These are phyloP conservation scores for Limenitis arthemis DNA, from an alignment of 2,888 invertebrate genomes.

Conservation along the genomic window DNA sequence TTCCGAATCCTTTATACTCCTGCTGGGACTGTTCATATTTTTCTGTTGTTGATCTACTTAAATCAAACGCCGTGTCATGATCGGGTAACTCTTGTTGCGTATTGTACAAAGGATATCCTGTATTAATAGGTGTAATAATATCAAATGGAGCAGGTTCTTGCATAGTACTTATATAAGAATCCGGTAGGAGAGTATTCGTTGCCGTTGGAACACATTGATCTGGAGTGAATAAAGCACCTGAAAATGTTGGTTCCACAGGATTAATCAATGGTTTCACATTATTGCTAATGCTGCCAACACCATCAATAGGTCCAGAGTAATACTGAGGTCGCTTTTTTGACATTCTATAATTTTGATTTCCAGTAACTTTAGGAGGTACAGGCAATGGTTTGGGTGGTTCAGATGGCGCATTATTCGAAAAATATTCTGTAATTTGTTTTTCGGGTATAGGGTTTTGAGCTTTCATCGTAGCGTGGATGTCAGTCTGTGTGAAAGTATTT, in stretches of 20 bases:
- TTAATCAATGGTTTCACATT: conserved; percentile 49
- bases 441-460: conserved; percentile 9
- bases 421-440: conserved; percentile 6
- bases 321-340: conserved; percentile 60
- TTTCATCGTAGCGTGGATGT: conserved; percentile 7
- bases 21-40: conserved; percentile 36
- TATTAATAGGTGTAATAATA: conserved; percentile 27
- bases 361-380: conserved; percentile 51
- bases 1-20: conserved; percentile 50
- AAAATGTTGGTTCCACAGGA: conserved; percentile 37
- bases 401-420: conserved; percentile 7
- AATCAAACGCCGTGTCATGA: conserved; percentile 50
- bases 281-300: conserved; percentile 53
- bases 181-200: conserved; percentile 23
- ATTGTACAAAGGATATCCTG: conserved; percentile 25
- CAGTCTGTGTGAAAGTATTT: background rate
- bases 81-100: conserved; percentile 25
- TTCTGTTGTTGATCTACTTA: conserved; percentile 47
- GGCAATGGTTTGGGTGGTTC: conserved; percentile 37
- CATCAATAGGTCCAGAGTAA: conserved; percentile 64
- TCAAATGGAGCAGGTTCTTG: conserved; percentile 26
- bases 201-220: conserved; percentile 23
- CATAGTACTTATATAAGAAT: conserved; percentile 20
- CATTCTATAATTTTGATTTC: conserved; percentile 50
- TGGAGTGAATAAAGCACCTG: conserved; percentile 49